Evolutionary conservation across 1,140 invertebrate genomes (phyloP), one percentile per base, ranked within the genome.

Genomic region (Aphis gossypii): DNA sequence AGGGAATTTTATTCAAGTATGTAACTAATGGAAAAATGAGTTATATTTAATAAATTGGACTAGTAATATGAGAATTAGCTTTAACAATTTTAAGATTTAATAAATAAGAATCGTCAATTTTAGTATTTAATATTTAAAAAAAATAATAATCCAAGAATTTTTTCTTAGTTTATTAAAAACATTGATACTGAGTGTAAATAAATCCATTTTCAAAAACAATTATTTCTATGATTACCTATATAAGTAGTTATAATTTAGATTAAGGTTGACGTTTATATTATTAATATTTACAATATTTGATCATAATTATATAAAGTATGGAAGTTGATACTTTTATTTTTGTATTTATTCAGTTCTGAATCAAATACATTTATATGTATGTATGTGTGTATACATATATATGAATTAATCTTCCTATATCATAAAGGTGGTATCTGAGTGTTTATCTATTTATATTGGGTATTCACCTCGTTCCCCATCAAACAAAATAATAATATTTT

Each of bases 371-470:
- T 23, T 88, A 48, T 68, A 14, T 60, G 1, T 23, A 23, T 56
- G 7, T 56, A 60, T 35, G 20, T 35, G 7, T 30, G 30, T 54
- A 6, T n/a, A 51, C 18, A 51, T 51, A 7, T 54, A 38, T 82
- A 48, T 82, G 7, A 46, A 82, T n/a, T 82, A 21, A 51, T 41
- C 48, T 92, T 92, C 68, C 46, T 41, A 83, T 41, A 93, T 93
- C 41, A 84, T 41, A 83, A 38, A n/a, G 51, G 44, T 93, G 92
- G 92, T 93, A 86, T 93, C 92, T 86, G 92, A 93, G 92, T 93
- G 82, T 93, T 92, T 84, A 30, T 56, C 82, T 56, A 30, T 84
- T 11, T 51, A 18, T 60, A 44, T 90, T 86, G 35, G 41, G n/a
- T 41, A 86, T 86, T 86, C 92, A 86, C 48, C 82, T 93, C 51